Evolutionary conservation across 2,113 vertebrate genomes (phyloP).

Genomic region (Mormyrus iriodes): DNA sequence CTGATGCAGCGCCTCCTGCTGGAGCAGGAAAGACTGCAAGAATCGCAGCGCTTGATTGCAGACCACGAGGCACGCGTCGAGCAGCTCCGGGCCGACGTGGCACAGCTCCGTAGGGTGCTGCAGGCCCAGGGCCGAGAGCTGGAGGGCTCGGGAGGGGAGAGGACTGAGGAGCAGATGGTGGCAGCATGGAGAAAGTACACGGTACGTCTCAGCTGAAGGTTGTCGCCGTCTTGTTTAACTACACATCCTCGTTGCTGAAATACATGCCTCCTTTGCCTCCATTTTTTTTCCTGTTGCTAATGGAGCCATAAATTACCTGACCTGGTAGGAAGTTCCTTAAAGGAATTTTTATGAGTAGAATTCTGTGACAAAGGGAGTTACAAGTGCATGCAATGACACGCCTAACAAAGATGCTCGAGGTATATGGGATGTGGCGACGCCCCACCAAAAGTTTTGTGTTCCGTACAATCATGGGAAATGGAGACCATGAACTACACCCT

Average conservation of each 20-base stretch:
- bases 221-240: too few species aligned
- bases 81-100: slow-evolving; percentile 64
- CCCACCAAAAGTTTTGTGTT: background rate
- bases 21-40: slow-evolving; percentile 58
- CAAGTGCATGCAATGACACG: background rate
- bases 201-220: slow-evolving; percentile 49
- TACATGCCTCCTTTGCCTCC: background rate
- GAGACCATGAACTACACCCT: background rate
- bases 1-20: slow-evolving; percentile 57
- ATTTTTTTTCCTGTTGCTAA: background rate
- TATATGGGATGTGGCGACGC: background rate
- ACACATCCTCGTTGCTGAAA: background rate
- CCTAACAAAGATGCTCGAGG: background rate
- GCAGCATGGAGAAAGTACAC: slow-evolving; percentile 69
- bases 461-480: background rate
- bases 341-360: background rate
- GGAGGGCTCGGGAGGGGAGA: slow-evolving; percentile 38
- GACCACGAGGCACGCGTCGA: slow-evolving; percentile 57
- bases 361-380: background rate
- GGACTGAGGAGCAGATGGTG: slow-evolving; percentile 69
- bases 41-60: slow-evolving; percentile 54
- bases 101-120: slow-evolving; percentile 56
- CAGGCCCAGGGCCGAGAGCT: slow-evolving; percentile 62
- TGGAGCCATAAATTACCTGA: background rate
- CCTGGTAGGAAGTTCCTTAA: background rate